A percentile compares a stretch with the other conserved stretches of the same genome.
phyloP scores from a whole-genome alignment of 2,888 invertebrate species.

The Cataglyphis rosenhaueri region DNA sequence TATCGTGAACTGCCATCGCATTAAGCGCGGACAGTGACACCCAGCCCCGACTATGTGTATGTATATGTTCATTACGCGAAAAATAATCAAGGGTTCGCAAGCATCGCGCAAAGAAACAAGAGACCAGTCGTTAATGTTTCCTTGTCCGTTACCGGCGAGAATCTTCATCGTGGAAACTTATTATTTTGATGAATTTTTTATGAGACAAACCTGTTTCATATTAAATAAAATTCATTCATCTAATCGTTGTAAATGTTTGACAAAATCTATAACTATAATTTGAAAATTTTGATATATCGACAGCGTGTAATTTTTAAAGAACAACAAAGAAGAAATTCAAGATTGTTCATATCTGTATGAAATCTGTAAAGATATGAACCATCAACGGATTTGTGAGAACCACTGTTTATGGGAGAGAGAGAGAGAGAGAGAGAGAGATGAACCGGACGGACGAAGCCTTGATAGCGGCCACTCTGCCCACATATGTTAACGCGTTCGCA shows the following conservation, averaged over 20 bases:
- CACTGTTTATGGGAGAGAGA: constrained; percentile 62
- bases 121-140: constrained; percentile 67
- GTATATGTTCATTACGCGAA: constrained; percentile 83
- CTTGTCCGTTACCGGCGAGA: constrained; percentile 50
- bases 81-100: constrained; percentile 81
- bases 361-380: background rate
- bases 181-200: constrained; percentile 34
- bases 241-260: background rate
- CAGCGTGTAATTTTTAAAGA: background rate
- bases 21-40: constrained; percentile 83
- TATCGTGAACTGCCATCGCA: constrained; percentile 83
- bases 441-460: constrained; percentile 70
- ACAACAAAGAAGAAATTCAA: background rate
- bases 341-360: background rate
- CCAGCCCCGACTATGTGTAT: constrained; percentile 68
- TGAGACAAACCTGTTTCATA: background rate
- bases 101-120: constrained; percentile 54
- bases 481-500: constrained; percentile 73
- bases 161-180: constrained; percentile 8
- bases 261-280: background rate
- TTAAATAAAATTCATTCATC: background rate
- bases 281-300: background rate
- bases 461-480: constrained; percentile 74
- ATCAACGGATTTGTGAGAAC: constrained; percentile 64
- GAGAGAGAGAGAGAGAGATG: constrained; percentile 44